Percentiles rank a stretch among this genome's conserved stretches.
These are phyloP conservation scores for Anguilla rostrata DNA, from an alignment of 2,113 vertebrate genomes.

Conservation along the genomic window DNA sequence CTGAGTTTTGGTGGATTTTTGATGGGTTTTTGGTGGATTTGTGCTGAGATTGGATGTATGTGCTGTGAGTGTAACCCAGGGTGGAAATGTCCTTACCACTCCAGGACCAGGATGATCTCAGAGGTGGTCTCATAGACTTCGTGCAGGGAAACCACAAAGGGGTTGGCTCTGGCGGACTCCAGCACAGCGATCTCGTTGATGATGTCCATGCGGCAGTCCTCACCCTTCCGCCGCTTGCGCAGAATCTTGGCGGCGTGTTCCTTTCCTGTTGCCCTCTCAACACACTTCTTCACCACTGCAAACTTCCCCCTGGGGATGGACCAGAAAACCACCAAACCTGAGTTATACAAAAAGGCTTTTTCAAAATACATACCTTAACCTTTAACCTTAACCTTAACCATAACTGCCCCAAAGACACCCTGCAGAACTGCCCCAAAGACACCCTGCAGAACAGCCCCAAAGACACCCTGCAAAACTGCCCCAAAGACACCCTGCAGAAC, in stretches of 20 bases:
- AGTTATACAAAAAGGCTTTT: too few species aligned
- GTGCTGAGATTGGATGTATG: background rate
- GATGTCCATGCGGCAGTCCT: conserved; percentile 44
- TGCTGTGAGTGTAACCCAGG: background rate
- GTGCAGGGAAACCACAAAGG: conserved; percentile 39
- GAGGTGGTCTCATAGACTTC: conserved; percentile 41
- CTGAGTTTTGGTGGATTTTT: too few species aligned
- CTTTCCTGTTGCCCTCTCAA: conserved; percentile 51
- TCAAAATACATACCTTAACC: too few species aligned
- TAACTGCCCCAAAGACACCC: too few species aligned
- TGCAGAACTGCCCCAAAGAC: too few species aligned
- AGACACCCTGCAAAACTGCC: background rate
- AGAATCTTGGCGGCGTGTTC: conserved; percentile 95
- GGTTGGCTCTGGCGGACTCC: conserved; percentile 34
- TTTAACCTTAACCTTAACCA: too few species aligned
- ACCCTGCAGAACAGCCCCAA: background rate
- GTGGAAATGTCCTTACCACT: conserved; percentile 34
- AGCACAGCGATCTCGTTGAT: conserved; percentile 43
- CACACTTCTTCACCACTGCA: conserved; percentile 75
- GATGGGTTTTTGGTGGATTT: too few species aligned
- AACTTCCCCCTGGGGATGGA: conserved; percentile 83
- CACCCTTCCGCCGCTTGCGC: conserved; percentile 75
- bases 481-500: background rate
- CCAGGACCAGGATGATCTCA: conserved; percentile 45
- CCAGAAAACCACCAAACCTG: background rate